Evolutionary conservation across 1,140 invertebrate genomes (phyloP).

Genomic region (Plectrocnemia conspersa): DNA sequence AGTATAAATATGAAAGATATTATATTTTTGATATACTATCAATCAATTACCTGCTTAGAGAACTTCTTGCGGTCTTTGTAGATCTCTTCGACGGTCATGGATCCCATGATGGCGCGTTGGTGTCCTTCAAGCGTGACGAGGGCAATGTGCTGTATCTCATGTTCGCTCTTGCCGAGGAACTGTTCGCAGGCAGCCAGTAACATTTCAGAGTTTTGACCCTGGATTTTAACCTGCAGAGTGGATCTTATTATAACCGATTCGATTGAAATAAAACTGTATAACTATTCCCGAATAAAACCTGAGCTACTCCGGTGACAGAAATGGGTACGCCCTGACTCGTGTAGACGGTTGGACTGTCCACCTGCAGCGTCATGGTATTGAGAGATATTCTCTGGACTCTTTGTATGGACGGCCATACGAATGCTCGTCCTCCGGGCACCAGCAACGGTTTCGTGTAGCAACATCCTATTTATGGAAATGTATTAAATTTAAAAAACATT

Average conservation of each 20-base stretch:
- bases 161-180: conserved; percentile 88
- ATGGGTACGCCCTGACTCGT: conserved; percentile 95
- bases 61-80: conserved; percentile 99
- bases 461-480: conserved; percentile 72
- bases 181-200: conserved; percentile 93
- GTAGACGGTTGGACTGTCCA: conserved; percentile 88
- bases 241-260: neutral
- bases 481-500: too few species aligned
- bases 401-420: conserved; percentile 94
- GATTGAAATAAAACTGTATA: conserved; percentile 3
- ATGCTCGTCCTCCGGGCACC: conserved; percentile 91
- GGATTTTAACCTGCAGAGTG: conserved; percentile 81
- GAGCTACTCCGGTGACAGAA: conserved; percentile 94
- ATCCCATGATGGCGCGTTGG: conserved; percentile 97
- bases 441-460: conserved; percentile 86
- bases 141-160: conserved; percentile 89
- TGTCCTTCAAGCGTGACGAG: conserved; percentile 95
- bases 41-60: conserved; percentile 70
- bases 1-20: conserved; percentile 10
- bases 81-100: conserved; percentile 98
- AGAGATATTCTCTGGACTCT: conserved; percentile 92
- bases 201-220: conserved; percentile 97
- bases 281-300: conserved; percentile 53
- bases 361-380: conserved; percentile 94
- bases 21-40: conserved; percentile 1